Conservation (phyloP, 2,797 vertebrate species). For the Oryzias sinensis region DNA sequence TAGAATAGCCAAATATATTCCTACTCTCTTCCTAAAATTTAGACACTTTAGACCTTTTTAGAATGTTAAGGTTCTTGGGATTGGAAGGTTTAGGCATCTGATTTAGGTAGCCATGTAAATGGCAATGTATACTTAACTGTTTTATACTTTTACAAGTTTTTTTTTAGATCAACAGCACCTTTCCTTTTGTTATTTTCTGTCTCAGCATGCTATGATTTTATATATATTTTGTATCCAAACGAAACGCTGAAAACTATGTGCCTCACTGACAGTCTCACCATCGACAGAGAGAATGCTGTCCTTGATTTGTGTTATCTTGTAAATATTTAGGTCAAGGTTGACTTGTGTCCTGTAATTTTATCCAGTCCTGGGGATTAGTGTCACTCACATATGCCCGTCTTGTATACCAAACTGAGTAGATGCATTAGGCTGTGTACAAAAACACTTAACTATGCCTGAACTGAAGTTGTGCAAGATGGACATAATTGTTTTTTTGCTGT, state of each 20-base stretch:
- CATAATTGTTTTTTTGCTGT: conserved; percentile 39
- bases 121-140: conserved; percentile 50
- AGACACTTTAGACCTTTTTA: conserved; percentile 20
- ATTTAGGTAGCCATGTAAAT: conserved; percentile 46
- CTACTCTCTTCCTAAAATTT: conserved; percentile 13
- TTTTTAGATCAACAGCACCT: conserved; percentile 6
- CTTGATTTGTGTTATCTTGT: conserved; percentile 44
- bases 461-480: conserved; percentile 29
- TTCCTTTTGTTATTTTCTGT: conserved; percentile 35
- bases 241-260: conserved; percentile 59
- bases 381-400: conserved; percentile 47
- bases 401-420: conserved; percentile 40
- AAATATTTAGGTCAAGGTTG: conserved; percentile 59
- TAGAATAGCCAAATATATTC: conserved; percentile 32
- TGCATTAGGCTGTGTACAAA: conserved; percentile 33
- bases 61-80: conserved; percentile 17
- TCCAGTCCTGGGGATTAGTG: conserved; percentile 59
- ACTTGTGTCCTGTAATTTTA: conserved; percentile 36
- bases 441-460: conserved; percentile 23
- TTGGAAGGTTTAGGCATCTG: conserved; percentile 8
- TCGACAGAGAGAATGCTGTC: conserved; percentile 57
- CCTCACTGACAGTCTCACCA: conserved; percentile 62
- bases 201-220: conserved; percentile 26
- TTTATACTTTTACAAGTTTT: conserved; percentile 30
- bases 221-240: conserved; percentile 32